Conservation (phyloP, 2,113 vertebrate species). For the Oceanites oceanicus region DNA sequence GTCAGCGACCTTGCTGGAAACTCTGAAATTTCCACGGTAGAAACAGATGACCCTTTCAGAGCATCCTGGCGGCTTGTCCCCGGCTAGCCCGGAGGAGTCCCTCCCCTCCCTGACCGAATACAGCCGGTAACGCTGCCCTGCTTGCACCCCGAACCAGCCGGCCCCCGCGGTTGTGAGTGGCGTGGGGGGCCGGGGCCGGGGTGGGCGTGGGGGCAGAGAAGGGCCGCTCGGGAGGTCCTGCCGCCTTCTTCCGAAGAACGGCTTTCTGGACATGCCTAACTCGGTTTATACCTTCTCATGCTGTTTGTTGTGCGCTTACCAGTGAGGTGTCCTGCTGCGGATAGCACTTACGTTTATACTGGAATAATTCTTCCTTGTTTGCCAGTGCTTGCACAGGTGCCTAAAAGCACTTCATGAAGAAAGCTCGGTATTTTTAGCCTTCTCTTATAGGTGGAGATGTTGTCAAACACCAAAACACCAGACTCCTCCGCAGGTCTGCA, state of each 20-base stretch:
- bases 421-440: not conserved
- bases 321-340: not conserved
- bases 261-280: not conserved
- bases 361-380: not conserved
- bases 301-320: not conserved
- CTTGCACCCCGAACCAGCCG: not conserved
- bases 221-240: not conserved
- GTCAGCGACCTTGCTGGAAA: conserved; percentile 15
- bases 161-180: not conserved
- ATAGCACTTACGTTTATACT: rapidly evolving
- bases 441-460: not conserved
- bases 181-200: not conserved
- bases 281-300: not conserved
- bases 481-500: not conserved
- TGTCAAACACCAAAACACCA: not conserved
- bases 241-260: not conserved
- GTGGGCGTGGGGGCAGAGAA: not conserved
- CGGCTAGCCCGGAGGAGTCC: not conserved
- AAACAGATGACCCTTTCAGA: not conserved
- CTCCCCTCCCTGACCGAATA: not conserved
- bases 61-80: not conserved
- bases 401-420: rapidly evolving
- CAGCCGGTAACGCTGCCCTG: not conserved
- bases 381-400: not conserved
- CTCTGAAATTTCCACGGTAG: not conserved